Evolutionary conservation across 2,113 vertebrate genomes (phyloP).

Genomic region (Antigone vipio): DNA sequence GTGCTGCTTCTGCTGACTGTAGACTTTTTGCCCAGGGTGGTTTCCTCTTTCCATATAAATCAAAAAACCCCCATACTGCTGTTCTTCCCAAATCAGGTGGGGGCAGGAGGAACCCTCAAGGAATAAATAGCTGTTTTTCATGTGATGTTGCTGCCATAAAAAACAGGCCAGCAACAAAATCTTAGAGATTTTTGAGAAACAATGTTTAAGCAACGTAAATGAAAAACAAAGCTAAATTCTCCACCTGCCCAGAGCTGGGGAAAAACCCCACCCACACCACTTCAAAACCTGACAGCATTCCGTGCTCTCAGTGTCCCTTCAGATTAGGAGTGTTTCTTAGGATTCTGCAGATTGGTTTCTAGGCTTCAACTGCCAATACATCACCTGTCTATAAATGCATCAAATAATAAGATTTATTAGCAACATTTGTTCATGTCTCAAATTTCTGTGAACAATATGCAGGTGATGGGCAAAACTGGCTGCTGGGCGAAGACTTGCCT

Average conservation of each 20-base stretch:
- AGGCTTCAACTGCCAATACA: neutral
- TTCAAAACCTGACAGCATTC: neutral
- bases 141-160: neutral
- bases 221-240: neutral
- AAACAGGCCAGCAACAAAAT: neutral
- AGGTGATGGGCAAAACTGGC: neutral
- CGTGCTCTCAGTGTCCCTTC: neutral
- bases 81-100: neutral
- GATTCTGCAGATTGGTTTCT: neutral
- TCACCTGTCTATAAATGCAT: neutral
- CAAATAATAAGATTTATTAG: neutral
- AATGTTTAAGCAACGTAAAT: neutral
- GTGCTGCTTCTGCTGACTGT: conserved; percentile 45
- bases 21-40: conserved; percentile 36
- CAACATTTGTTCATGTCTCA: neutral
- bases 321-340: neutral
- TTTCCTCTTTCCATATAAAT: conserved; percentile 53
- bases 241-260: neutral
- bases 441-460: neutral
- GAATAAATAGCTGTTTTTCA: neutral
- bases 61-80: neutral
- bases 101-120: neutral
- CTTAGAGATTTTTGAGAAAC: neutral
- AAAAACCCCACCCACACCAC: neutral
- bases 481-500: neutral